Evolutionary conservation across 2,888 invertebrate species (phyloP).

Genomic region (Perizoma flavofasciatum): DNA sequence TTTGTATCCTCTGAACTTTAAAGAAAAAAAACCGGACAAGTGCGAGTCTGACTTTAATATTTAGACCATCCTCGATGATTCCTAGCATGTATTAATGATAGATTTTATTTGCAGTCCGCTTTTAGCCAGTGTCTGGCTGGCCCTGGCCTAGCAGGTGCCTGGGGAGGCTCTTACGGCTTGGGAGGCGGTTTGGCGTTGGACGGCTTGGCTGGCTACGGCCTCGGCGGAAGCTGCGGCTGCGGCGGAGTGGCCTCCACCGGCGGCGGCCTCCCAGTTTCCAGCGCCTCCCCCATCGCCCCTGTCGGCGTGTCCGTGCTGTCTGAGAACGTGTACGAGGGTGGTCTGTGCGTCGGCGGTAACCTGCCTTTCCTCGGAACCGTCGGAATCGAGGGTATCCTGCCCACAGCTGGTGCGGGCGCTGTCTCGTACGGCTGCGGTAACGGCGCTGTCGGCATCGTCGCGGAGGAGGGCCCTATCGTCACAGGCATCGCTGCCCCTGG

Average conservation of each 20-base stretch:
- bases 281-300: slow-evolving; percentile 47
- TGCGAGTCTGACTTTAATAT: too few species aligned
- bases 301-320: slow-evolving; percentile 52
- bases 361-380: slow-evolving; percentile 53
- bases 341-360: slow-evolving; percentile 45
- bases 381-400: slow-evolving; percentile 47
- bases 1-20: too few species aligned
- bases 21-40: too few species aligned
- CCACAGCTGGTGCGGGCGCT: slow-evolving; percentile 45
- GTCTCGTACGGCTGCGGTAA: slow-evolving; percentile 49
- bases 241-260: slow-evolving; percentile 39
- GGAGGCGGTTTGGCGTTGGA: slow-evolving; percentile 14
- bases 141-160: slow-evolving; percentile 28
- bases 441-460: slow-evolving; percentile 29
- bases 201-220: slow-evolving; percentile 40
- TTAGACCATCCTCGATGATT: too few species aligned
- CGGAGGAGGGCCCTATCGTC: slow-evolving; percentile 18
- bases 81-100: background rate
- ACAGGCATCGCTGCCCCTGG: slow-evolving; percentile 15
- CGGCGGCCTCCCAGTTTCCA: slow-evolving; percentile 41
- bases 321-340: slow-evolving; percentile 54
- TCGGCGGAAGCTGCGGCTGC: slow-evolving; percentile 31
- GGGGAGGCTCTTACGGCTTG: slow-evolving; percentile 1
- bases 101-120: slow-evolving; percentile 26
- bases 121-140: slow-evolving; percentile 24